Percentiles rank a stretch among this genome's conserved stretches.
Conservation (phyloP, 2,113 vertebrate species). For the Microtus ochrogaster region DNA sequence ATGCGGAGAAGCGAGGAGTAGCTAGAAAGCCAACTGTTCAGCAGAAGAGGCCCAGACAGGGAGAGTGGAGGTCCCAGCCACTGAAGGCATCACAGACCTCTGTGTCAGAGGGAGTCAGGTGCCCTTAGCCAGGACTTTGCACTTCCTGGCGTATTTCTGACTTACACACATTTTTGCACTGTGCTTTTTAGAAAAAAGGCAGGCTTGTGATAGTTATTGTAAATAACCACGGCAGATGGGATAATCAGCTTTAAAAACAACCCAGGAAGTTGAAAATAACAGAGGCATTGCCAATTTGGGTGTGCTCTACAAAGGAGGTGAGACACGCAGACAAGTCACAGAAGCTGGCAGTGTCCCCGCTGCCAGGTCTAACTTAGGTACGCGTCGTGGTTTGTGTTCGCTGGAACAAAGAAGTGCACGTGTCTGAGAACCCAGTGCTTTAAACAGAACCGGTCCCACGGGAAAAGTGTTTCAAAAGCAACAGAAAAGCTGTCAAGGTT, state of each 20-base stretch:
- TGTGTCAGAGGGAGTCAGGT: accelerated
- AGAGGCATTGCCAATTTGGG: not conserved
- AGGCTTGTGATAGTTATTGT: not conserved
- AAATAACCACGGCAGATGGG: not conserved
- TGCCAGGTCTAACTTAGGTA: not conserved
- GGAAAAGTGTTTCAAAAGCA: not conserved
- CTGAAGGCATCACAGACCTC: not conserved
- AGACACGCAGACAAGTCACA: not conserved
- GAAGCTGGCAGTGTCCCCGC: too few species aligned
- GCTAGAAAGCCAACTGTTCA: not conserved
- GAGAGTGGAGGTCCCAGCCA: not conserved
- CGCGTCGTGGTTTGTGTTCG: not conserved
- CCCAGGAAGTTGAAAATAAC: not conserved
- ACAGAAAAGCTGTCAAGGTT: not conserved
- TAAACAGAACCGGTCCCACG: not conserved
- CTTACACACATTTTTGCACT: not conserved
- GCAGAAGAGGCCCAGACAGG: not conserved
- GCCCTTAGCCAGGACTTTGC: not conserved
- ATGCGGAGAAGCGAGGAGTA: not conserved
- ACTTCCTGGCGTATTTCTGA: not conserved
- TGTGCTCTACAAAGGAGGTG: not conserved
- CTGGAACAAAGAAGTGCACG: not conserved
- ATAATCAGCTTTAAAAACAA: not conserved
- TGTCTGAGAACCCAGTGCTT: not conserved
- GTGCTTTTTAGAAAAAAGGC: not conserved